phyloP scores from a whole-genome alignment of 2,888 invertebrate genomes.

The Calliopum simillimum region DNA sequence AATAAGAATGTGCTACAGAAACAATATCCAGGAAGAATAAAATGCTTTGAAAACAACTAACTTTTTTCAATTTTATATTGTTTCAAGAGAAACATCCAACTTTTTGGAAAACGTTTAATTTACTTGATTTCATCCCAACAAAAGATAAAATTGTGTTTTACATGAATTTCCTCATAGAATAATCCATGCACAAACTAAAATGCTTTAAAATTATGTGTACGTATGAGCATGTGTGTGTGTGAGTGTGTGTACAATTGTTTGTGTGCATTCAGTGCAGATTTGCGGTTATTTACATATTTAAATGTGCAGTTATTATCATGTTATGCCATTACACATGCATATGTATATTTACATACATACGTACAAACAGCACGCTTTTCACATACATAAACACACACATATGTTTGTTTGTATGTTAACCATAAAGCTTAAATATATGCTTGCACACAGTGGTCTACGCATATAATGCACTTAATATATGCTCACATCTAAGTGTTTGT shows the following conservation, averaged over 20 bases:
- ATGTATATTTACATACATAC: neutral
- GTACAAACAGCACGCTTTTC: neutral
- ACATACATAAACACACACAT: neutral
- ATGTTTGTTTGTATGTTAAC: neutral
- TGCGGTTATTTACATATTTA: conserved; percentile 28
- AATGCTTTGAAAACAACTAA: no score
- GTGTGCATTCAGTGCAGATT: conserved; percentile 9
- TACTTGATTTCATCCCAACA: conserved; percentile 23
- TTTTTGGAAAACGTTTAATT: conserved; percentile 14
- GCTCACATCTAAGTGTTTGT: neutral
- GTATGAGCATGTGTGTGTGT: conserved; percentile 5
- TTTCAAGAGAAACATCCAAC: no score
- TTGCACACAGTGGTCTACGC: neutral
- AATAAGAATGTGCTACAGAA: no score
- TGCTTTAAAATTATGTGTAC: neutral
- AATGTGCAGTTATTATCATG: conserved; percentile 24
- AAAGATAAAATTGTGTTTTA: conserved; percentile 2
- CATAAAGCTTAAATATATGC: no score
- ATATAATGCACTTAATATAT: neutral
- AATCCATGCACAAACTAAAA: conserved; percentile 17
- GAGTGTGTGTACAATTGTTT: neutral
- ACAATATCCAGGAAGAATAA: no score
- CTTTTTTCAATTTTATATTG: no score
- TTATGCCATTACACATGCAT: conserved; percentile 8
- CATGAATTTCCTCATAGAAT: conserved; percentile 20